These are phyloP conservation scores for Scytalopus superciliaris DNA, from an alignment of 2,113 vertebrate genomes.

Conservation along the genomic window DNA sequence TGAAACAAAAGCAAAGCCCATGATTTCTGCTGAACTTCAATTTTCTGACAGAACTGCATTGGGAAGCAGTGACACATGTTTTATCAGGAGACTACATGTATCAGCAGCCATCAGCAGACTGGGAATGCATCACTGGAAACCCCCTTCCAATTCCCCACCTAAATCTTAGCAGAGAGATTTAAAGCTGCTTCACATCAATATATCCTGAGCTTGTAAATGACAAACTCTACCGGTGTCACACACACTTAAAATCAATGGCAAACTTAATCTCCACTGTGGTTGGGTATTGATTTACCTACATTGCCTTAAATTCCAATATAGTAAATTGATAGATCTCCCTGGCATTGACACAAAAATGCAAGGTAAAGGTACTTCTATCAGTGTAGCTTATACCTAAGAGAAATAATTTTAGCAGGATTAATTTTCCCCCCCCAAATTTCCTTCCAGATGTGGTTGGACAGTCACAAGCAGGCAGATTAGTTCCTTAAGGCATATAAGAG, in stretches of 20 bases:
- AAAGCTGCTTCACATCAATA: background rate
- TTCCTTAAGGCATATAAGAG: background rate
- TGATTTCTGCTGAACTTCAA: background rate
- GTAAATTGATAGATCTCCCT: background rate
- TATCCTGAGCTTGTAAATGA: slow-evolving; percentile 14
- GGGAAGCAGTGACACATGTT: background rate
- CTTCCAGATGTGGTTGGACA: background rate
- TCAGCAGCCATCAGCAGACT: background rate
- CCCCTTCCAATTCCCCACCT: background rate
- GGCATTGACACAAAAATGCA: background rate
- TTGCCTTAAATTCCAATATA: background rate
- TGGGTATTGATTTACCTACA: slow-evolving; percentile 26
- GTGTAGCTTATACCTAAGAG: background rate
- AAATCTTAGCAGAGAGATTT: background rate
- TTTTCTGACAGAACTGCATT: background rate
- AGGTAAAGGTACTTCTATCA: background rate
- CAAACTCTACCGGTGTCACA: background rate
- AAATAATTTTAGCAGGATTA: background rate
- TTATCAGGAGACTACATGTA: background rate
- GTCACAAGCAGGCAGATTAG: background rate
- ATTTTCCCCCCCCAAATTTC: background rate
- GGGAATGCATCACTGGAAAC: background rate
- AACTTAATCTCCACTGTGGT: background rate
- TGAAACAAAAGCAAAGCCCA: background rate
- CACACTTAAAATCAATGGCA: slow-evolving; percentile 15